Evolutionary conservation across 1,140 invertebrate species (phyloP).

Genomic region (Antheraea pernyi): DNA sequence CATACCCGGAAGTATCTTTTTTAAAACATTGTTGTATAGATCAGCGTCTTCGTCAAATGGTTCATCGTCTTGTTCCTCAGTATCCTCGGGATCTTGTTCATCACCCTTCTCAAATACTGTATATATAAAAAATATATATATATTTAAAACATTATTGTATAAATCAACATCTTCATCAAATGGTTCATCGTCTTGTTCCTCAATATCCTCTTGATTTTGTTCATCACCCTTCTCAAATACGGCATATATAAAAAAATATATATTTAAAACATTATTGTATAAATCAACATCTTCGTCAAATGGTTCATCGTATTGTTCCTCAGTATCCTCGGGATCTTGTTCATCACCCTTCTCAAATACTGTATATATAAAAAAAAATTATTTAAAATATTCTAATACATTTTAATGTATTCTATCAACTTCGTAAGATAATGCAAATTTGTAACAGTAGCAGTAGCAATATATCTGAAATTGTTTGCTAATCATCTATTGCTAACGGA

Average conservation of each 20-base stretch:
- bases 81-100: constrained; percentile 60
- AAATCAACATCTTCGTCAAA: constrained; percentile 64
- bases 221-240: constrained; percentile 70
- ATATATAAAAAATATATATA: not conserved
- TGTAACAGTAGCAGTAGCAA: too few relatives aligned
- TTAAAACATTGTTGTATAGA: constrained; percentile 60
- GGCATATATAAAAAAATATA: constrained; percentile 15
- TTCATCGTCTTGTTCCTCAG: constrained; percentile 59
- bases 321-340: constrained; percentile 57
- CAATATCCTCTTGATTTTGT: constrained; percentile 57
- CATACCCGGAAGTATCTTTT: constrained; percentile 57
- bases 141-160: constrained; percentile 62
- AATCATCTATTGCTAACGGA: too few relatives aligned
- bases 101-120: constrained; percentile 67
- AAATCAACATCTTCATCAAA: constrained; percentile 64
- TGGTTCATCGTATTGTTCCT: constrained; percentile 58
- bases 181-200: constrained; percentile 58
- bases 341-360: constrained; percentile 70
- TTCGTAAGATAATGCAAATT: too few relatives aligned
- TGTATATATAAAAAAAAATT: constrained; percentile 15
- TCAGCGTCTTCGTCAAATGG: constrained; percentile 63
- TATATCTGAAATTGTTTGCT: too few relatives aligned
- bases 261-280: constrained; percentile 62
- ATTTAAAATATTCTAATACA: too few relatives aligned
- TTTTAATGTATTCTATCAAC: too few relatives aligned